These are phyloP conservation scores for Tokudaia muenninki DNA, from an alignment of 2,797 vertebrate species.

Conservation along the genomic window DNA sequence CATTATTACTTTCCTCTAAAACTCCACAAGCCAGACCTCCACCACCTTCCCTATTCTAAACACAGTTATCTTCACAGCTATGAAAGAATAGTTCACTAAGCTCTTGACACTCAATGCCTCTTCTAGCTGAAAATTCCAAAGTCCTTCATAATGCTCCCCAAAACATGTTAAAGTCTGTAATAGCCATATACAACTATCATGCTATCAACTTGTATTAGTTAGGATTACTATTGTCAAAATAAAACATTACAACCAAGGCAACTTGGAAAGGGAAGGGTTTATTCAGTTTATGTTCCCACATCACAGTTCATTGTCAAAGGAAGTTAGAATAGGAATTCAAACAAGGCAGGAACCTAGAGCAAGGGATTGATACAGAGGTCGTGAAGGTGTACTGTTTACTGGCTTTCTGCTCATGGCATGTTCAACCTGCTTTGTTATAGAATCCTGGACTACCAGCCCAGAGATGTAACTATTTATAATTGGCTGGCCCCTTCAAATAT, in stretches of 20 bases:
- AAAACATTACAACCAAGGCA: neutral
- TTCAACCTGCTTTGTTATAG: neutral
- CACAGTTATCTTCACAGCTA: neutral
- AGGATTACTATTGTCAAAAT: neutral
- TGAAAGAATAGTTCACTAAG: neutral
- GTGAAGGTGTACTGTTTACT: neutral
- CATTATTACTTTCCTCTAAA: neutral
- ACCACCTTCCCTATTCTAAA: neutral
- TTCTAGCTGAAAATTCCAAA: neutral
- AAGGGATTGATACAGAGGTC: neutral
- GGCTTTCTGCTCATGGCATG: neutral
- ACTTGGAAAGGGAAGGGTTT: neutral
- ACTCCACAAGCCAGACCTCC: no score
- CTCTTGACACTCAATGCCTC: neutral
- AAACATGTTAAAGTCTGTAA: neutral
- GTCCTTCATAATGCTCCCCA: neutral
- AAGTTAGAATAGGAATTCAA: neutral
- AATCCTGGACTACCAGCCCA: neutral
- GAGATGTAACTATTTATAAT: neutral
- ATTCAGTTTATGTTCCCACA: neutral
- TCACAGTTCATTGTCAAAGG: neutral
- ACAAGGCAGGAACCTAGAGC: neutral
- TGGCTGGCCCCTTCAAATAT: neutral
- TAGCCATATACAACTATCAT: neutral
- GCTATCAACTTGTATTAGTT: neutral